Percentiles rank a stretch among this genome's conserved stretches.
phyloP scores from a whole-genome alignment of 1,140 invertebrate species.

The Zaprionus lachaisei region DNA sequence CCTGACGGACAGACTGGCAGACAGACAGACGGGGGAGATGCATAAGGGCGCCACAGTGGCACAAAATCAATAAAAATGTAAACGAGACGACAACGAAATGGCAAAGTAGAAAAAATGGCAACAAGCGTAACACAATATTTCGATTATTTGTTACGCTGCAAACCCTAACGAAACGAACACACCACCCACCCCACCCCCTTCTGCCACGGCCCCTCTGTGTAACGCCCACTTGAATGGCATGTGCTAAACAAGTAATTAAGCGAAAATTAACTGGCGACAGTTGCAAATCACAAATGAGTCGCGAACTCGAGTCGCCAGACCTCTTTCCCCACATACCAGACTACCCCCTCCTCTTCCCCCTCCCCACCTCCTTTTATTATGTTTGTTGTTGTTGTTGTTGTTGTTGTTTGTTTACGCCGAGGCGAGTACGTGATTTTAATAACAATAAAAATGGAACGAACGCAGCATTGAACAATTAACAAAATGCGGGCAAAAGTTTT shows the following conservation, averaged over 20 bases:
- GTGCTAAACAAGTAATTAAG: conserved; percentile 71
- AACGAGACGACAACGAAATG: conserved; percentile 50
- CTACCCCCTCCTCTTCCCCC: neutral
- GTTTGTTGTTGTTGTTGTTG: conserved; percentile 25
- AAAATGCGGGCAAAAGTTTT: conserved; percentile 47
- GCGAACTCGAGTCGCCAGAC: conserved; percentile 5
- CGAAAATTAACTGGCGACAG: conserved; percentile 75
- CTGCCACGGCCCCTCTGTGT: neutral
- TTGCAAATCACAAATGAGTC: conserved; percentile 58
- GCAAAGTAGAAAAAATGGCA: conserved; percentile 35
- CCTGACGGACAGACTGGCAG: neutral
- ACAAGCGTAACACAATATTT: neutral
- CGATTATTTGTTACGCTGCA: neutral
- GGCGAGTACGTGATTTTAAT: conserved; percentile 76
- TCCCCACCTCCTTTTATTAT: neutral
- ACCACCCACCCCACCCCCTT: neutral
- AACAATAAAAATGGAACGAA: conserved; percentile 70
- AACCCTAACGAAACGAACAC: neutral
- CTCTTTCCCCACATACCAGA: neutral
- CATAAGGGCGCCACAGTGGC: conserved; percentile 72
- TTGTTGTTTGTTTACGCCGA: conserved; percentile 41
- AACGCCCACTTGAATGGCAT: conserved; percentile 45
- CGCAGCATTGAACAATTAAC: conserved; percentile 74
- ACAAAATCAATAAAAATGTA: conserved; percentile 67
- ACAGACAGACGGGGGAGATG: conserved; percentile 16